Base-by-base conservation (phyloP, 1,140 invertebrate genomes). In the Sycobia sp. region DNA sequence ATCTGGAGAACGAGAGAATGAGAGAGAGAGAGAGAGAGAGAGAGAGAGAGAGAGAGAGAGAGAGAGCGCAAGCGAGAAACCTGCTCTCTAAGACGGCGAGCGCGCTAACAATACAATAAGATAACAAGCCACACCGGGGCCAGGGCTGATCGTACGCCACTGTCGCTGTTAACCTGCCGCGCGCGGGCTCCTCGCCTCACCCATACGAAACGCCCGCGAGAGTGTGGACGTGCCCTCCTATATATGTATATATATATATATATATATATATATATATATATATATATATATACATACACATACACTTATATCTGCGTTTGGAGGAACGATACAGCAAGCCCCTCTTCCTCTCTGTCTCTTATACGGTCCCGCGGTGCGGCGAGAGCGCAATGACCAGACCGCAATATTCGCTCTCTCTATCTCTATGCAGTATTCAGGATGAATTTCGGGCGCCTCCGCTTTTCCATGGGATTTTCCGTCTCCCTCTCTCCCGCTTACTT, bases 71-170 rank as follows among this genome's bases (percentile, higher is more conserved):
- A 53, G 63, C 49, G 54, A 63, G 68, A 69, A 69, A 72, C 70
- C 66, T 70, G 72, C 69, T 72, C 25, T 49, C 59, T 62, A 72
- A 72, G 71, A 72, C 66, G 65, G 46, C 50, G 62, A 25, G 39
- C 67, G 67, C 68, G 69, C 69, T 71, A 76, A 79, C 73, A 76
- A 76, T 80, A 74, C 76, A 70, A 70, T 71, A 71, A 76, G 74
- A 78, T 77, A 79, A 78, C 72, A 70, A 79, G 74, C 56, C 64
- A 65, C 61, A 54, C 34, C 46, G 44, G 57, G 62, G 59, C 39
- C 34, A 39, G 49, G 14, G 59, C 38, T 32, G 55, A 64, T 63
- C 29, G 65, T 47, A 43, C 22, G 20, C 39, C 44, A 20, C 47
- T 41, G 50, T 18, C 53, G 29, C 29, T 14, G 59, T 29, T 16